phyloP scores from a whole-genome alignment of 2,888 invertebrate species.

The Drosophila mimetica region DNA sequence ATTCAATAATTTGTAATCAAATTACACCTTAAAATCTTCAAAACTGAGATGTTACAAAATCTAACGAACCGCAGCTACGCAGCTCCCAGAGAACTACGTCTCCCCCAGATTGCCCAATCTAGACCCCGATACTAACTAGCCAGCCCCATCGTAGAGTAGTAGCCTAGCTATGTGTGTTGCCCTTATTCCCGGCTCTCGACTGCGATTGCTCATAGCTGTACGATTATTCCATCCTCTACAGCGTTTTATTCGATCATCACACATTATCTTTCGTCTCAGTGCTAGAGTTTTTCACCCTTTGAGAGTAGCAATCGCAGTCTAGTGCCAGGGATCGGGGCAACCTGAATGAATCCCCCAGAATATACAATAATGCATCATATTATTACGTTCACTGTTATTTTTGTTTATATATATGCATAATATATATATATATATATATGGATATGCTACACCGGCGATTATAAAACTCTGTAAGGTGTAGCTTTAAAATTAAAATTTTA shows the following conservation, averaged over 20 bases:
- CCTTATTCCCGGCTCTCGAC: constrained; percentile 1
- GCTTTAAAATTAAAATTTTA: constrained; percentile 57
- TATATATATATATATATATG: constrained; percentile 50
- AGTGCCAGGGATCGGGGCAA: constrained; percentile 17
- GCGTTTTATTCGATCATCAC: constrained; percentile 21
- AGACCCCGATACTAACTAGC: constrained; percentile 11
- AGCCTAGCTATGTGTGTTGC: constrained; percentile 23
- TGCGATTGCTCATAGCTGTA: not conserved
- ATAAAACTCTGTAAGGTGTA: constrained; percentile 62
- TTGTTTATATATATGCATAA: constrained; percentile 58
- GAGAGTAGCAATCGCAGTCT: constrained; percentile 7
- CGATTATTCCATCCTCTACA: constrained; percentile 5
- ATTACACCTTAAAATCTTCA: constrained; percentile 68
- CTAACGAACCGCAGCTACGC: constrained; percentile 29
- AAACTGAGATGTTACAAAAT: constrained; percentile 47
- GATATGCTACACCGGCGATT: constrained; percentile 54
- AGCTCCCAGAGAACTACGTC: constrained; percentile 16
- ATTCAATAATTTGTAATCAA: constrained; percentile 72
- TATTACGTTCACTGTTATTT: constrained; percentile 72
- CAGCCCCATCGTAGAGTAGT: constrained; percentile 16
- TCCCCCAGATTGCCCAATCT: constrained; percentile 11
- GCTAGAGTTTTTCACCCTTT: not conserved
- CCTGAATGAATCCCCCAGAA: constrained; percentile 12
- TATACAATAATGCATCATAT: constrained; percentile 43
- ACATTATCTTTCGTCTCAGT: constrained; percentile 11